A percentile compares a stretch with the other conserved stretches of the same genome.
phyloP scores from a whole-genome alignment of 2,113 vertebrate genomes.

The Hyperoodon ampullatus region DNA sequence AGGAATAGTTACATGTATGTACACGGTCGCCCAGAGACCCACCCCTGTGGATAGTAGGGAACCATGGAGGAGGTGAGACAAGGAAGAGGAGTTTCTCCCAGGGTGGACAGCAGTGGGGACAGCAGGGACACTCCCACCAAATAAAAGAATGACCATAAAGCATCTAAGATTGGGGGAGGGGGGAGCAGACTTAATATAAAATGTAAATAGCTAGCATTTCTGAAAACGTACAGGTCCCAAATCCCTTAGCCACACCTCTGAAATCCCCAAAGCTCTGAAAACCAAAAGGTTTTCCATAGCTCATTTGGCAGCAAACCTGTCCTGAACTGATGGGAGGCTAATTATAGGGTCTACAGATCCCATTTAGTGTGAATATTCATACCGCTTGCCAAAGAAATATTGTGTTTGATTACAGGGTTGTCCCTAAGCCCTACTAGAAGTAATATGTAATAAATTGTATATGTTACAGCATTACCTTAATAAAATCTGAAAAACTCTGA shows the following conservation, averaged over 20 bases:
- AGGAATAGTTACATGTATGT: not conserved
- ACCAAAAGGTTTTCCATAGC: constrained; percentile 41
- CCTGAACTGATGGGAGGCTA: constrained; percentile 58
- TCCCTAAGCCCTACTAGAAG: constrained; percentile 48
- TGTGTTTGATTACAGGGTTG: constrained; percentile 68
- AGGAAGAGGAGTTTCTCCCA: not conserved
- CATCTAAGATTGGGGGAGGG: not conserved
- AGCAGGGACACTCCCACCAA: not conserved
- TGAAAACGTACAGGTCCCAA: constrained; percentile 39
- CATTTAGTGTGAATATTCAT: constrained; percentile 62
- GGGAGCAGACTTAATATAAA: constrained; percentile 20
- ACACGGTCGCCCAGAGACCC: not conserved
- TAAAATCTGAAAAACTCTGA: constrained; percentile 61
- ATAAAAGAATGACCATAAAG: not conserved
- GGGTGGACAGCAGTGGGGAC: not conserved
- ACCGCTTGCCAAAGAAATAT: constrained; percentile 61
- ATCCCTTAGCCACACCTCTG: constrained; percentile 2
- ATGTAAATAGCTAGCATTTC: constrained; percentile 36
- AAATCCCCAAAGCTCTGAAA: constrained; percentile 55
- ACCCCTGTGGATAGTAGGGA: not conserved
- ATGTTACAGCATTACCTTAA: constrained; percentile 49
- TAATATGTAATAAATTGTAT: constrained; percentile 54
- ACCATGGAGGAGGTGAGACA: not conserved
- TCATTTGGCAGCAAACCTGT: constrained; percentile 56
- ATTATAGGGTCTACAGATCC: constrained; percentile 59